These are phyloP conservation scores for Crotalus adamanteus DNA, from an alignment of 2,797 vertebrate species.

Conservation along the genomic window DNA sequence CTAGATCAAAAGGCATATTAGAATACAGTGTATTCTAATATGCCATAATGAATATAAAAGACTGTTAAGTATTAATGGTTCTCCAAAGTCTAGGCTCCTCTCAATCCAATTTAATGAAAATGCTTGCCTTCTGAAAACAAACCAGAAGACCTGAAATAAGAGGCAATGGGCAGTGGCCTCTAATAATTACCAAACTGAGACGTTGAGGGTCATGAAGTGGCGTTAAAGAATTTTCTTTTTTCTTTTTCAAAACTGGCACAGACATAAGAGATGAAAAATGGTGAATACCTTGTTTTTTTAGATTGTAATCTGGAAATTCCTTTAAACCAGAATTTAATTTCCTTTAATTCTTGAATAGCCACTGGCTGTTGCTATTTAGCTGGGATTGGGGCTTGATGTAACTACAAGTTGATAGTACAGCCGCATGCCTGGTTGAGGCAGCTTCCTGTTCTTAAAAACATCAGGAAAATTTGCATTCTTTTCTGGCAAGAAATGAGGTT, in stretches of 20 bases:
- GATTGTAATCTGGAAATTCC: background rate
- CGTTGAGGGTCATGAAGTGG: background rate
- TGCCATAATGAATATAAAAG: background rate
- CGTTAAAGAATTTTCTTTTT: background rate
- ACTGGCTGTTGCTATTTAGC: background rate
- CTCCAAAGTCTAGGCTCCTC: background rate
- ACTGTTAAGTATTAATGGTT: background rate
- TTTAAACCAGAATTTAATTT: too few relatives aligned
- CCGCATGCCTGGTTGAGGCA: background rate
- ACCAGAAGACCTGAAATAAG: background rate
- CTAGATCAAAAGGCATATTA: background rate
- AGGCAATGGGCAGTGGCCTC: background rate
- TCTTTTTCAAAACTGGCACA: background rate
- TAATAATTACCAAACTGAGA: background rate
- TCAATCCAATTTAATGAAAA: background rate
- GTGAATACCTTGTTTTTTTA: background rate
- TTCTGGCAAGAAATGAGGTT: background rate
- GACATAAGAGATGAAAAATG: background rate
- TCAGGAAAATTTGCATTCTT: background rate
- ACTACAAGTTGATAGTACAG: background rate
- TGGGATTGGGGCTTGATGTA: background rate
- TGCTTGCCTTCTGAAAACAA: background rate
- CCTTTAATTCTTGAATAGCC: background rate
- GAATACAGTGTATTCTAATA: background rate
- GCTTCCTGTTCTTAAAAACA: background rate